These are phyloP conservation scores for Zaprionus inermis DNA, from an alignment of 1,140 invertebrate genomes.

Conservation along the genomic window DNA sequence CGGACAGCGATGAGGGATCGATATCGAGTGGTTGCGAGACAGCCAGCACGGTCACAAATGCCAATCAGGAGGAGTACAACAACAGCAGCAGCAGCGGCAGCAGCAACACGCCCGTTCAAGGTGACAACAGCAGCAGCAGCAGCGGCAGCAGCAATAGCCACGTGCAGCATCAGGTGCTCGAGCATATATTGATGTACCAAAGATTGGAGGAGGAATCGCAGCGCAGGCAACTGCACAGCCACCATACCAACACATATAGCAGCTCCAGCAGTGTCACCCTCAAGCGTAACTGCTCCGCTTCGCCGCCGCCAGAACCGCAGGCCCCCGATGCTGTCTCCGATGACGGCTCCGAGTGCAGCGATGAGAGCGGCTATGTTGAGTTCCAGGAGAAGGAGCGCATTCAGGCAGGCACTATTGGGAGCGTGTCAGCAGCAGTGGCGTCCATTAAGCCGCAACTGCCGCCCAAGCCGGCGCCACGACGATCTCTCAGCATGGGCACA, in stretches of 20 bases:
- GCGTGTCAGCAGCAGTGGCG: conserved; percentile 16
- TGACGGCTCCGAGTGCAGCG: conserved; percentile 84
- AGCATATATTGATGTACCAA: conserved; percentile 80
- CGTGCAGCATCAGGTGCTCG: conserved; percentile 69
- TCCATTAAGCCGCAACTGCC: conserved; percentile 66
- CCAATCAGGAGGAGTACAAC: conserved; percentile 67
- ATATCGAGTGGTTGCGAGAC: conserved; percentile 92
- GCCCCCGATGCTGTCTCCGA: conserved; percentile 33
- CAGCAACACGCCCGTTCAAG: conserved; percentile 25
- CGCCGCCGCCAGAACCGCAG: conserved; percentile 37
- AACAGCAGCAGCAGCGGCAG: not conserved
- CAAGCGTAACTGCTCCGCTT: conserved; percentile 57
- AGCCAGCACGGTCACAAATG: conserved; percentile 87
- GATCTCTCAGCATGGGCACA: conserved; percentile 48
- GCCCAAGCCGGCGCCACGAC: conserved; percentile 75
- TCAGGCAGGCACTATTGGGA: conserved; percentile 3
- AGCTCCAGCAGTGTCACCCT: conserved; percentile 81
- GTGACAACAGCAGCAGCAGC: conserved; percentile 9
- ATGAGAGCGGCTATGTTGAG: conserved; percentile 86
- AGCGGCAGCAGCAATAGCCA: conserved; percentile 21
- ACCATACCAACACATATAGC: conserved; percentile 75
- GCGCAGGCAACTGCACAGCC: conserved; percentile 55
- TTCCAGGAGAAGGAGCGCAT: conserved; percentile 75
- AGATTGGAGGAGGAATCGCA: conserved; percentile 67
- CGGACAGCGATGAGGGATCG: conserved; percentile 90